Conservation (phyloP, 2,113 vertebrate genomes). For the Mola mola region DNA sequence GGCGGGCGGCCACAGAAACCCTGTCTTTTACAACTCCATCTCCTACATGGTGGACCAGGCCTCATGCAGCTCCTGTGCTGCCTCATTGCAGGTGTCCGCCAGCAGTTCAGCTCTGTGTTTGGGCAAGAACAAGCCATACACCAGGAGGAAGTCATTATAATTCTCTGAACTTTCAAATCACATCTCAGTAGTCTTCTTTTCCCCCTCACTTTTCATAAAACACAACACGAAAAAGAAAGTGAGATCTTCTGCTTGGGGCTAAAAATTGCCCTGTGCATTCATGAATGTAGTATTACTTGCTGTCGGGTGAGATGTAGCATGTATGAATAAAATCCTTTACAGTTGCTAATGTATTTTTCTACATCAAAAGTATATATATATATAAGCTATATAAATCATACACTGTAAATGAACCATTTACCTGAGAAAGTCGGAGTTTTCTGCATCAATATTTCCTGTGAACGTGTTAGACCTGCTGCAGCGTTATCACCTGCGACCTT, state of each 20-base stretch:
- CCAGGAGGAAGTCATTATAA: conserved; percentile 85
- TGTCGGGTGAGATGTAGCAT: no score
- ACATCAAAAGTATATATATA: neutral
- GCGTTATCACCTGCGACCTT: neutral
- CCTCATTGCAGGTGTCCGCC: conserved; percentile 64
- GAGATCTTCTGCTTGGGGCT: conserved; percentile 7
- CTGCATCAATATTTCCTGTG: neutral
- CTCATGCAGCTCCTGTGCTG: conserved; percentile 77
- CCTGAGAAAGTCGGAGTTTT: no score
- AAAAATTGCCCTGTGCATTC: no score
- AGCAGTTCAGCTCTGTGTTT: conserved; percentile 48
- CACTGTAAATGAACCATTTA: neutral
- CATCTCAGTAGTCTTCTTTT: neutral
- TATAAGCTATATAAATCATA: neutral
- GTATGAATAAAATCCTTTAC: neutral
- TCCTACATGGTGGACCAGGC: conserved; percentile 35
- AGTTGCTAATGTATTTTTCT: conserved; percentile 37
- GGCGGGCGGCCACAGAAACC: conserved; percentile 82
- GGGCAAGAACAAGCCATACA: conserved; percentile 46
- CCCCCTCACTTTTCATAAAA: no score
- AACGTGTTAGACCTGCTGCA: conserved; percentile 9
- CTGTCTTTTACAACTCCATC: conserved; percentile 81
- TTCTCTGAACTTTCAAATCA: neutral
- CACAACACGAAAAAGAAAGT: no score
- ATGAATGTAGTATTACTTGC: no score